Conservation (phyloP, 2,113 vertebrate genomes). For the Zapornia atra region DNA sequence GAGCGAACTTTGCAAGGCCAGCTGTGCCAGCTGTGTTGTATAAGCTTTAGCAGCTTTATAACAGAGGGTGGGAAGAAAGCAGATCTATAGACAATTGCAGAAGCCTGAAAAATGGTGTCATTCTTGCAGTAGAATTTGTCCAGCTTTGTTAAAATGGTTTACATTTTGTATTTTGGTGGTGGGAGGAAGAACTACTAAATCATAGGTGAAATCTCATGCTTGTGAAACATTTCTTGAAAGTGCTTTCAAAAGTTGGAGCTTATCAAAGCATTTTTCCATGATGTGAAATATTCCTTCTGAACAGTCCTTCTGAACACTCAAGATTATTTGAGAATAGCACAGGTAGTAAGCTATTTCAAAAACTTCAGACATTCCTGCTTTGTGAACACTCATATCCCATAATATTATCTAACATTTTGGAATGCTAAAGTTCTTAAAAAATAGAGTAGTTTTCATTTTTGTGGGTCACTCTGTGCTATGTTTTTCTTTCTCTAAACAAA, state of each 20-base stretch:
- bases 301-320: background rate
- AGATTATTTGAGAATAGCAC: background rate
- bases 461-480: background rate
- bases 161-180: background rate
- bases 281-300: background rate
- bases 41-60: background rate
- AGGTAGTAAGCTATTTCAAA: background rate
- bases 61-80: background rate
- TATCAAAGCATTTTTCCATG: background rate
- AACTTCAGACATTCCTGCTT: background rate
- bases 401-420: background rate
- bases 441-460: background rate
- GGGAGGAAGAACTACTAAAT: background rate
- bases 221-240: background rate
- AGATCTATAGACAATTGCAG: background rate
- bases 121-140: background rate
- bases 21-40: background rate
- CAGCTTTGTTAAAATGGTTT: background rate
- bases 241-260: background rate
- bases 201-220: background rate
- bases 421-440: background rate
- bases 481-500: background rate
- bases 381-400: background rate
- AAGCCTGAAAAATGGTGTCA: background rate
- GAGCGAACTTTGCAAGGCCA: background rate